Conservation (phyloP, 2,888 invertebrate species). For the Lypha dubia region DNA sequence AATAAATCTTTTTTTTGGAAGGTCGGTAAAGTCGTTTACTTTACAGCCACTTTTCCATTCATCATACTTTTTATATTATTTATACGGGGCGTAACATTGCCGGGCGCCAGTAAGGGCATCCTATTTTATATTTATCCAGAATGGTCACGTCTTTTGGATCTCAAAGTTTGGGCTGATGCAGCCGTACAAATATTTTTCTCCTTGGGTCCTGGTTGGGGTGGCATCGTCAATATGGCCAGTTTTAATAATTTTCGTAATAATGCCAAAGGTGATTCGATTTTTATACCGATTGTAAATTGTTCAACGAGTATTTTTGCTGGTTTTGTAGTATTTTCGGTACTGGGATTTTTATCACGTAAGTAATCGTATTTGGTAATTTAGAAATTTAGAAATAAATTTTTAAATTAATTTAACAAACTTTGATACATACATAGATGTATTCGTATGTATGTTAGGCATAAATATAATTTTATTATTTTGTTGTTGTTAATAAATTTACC, state of each 20-base stretch:
- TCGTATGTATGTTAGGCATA: too few relatives aligned
- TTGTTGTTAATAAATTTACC: too few relatives aligned
- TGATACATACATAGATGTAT: too few relatives aligned
- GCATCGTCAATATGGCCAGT: slow-evolving; percentile 93
- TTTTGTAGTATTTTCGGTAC: slow-evolving; percentile 91
- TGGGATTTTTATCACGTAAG: slow-evolving; percentile 88
- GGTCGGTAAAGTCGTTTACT: slow-evolving; percentile 87
- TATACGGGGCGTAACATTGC: slow-evolving; percentile 90
- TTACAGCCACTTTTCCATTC: slow-evolving; percentile 94
- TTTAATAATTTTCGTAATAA: slow-evolving; percentile 91
- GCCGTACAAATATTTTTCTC: slow-evolving; percentile 97
- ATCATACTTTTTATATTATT: slow-evolving; percentile 89
- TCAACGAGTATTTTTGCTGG: slow-evolving; percentile 91
- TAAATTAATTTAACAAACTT: too few relatives aligned
- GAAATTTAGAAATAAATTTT: too few relatives aligned
- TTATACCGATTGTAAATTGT: slow-evolving; percentile 89
- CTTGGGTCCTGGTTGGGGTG: slow-evolving; percentile 94
- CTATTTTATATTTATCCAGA: slow-evolving; percentile 91
- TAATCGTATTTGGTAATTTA: background rate
- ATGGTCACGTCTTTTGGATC: slow-evolving; percentile 89
- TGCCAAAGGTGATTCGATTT: slow-evolving; percentile 86
- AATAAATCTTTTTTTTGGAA: slow-evolving; percentile 56
- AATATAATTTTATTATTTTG: too few relatives aligned
- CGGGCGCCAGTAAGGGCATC: slow-evolving; percentile 91
- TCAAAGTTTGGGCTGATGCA: slow-evolving; percentile 95